phyloP scores from a whole-genome alignment of 2,797 vertebrate genomes.

The Arrhamphus sclerolepis region DNA sequence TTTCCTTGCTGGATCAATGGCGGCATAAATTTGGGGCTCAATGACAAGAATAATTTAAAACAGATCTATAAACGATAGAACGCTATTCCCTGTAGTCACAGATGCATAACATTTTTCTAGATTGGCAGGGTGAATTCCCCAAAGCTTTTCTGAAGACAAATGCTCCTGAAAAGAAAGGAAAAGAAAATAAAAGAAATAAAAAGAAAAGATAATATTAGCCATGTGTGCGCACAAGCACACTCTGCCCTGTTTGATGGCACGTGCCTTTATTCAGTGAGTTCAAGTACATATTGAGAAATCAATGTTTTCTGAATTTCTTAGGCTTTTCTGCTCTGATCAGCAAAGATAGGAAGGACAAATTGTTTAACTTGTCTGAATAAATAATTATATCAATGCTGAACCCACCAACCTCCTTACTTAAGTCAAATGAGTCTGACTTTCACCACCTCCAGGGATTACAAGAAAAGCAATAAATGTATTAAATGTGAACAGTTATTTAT shows the following conservation, averaged over 20 bases:
- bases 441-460: slow-evolving; percentile 47
- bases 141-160: slow-evolving; percentile 81
- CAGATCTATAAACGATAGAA: slow-evolving; percentile 93
- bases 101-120: slow-evolving; percentile 85
- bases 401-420: slow-evolving; percentile 33
- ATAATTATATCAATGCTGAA: slow-evolving; percentile 75
- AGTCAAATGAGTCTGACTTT: slow-evolving; percentile 61
- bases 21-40: slow-evolving; percentile 97
- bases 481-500: slow-evolving; percentile 46
- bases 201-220: slow-evolving; percentile 76
- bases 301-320: slow-evolving; percentile 95
- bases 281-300: slow-evolving; percentile 97
- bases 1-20: slow-evolving; percentile 99
- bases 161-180: slow-evolving; percentile 8
- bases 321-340: slow-evolving; percentile 95
- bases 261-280: slow-evolving; percentile 90
- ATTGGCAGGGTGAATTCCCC: slow-evolving; percentile 83
- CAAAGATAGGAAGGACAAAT: slow-evolving; percentile 89
- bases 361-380: slow-evolving; percentile 83
- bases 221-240: slow-evolving; percentile 76
- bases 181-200: slow-evolving; percentile 4
- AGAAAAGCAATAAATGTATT: slow-evolving; percentile 37
- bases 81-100: slow-evolving; percentile 75
- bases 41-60: slow-evolving; percentile 99
- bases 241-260: slow-evolving; percentile 47